These are phyloP conservation scores for Neria commutata DNA, from an alignment of 2,888 invertebrate species.

Conservation along the genomic window DNA sequence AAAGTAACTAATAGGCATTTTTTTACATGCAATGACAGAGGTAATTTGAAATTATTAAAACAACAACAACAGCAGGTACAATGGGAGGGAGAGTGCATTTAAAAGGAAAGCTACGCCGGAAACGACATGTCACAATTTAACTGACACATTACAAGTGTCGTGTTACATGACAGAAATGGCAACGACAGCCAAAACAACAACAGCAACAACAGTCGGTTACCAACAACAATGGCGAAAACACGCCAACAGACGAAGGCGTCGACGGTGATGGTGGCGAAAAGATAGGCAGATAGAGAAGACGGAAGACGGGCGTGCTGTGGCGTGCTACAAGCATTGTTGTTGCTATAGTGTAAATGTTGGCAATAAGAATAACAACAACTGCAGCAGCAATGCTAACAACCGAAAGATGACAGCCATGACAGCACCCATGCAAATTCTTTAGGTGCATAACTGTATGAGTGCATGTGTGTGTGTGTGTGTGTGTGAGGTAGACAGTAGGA, in stretches of 20 bases:
- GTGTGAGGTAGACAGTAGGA: too few relatives aligned
- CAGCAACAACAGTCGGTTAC: neutral
- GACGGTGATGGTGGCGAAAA: too few relatives aligned
- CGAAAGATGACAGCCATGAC: too few relatives aligned
- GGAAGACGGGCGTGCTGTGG: too few relatives aligned
- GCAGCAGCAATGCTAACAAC: slow-evolving; percentile 4
- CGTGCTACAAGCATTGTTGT: too few relatives aligned
- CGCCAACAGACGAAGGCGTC: neutral
- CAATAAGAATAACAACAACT: slow-evolving; percentile 2
- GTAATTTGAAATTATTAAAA: too few relatives aligned
- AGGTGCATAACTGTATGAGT: slow-evolving; percentile 19
- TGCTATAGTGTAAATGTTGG: slow-evolving; percentile 47
- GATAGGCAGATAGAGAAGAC: too few relatives aligned
- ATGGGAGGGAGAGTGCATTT: too few relatives aligned
- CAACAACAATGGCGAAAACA: neutral
- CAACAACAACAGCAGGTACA: too few relatives aligned
- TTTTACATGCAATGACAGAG: neutral
- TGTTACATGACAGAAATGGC: neutral
- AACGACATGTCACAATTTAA: neutral
- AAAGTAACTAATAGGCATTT: neutral
- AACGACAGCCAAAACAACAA: neutral
- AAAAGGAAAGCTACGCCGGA: slow-evolving; percentile 1
- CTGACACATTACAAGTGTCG: slow-evolving; percentile 1
- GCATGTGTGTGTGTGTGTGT: slow-evolving; percentile 10
- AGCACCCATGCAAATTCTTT: slow-evolving; percentile 42